These are phyloP conservation scores for Athalia cordata DNA, from an alignment of 2,888 invertebrate species.

Conservation along the genomic window DNA sequence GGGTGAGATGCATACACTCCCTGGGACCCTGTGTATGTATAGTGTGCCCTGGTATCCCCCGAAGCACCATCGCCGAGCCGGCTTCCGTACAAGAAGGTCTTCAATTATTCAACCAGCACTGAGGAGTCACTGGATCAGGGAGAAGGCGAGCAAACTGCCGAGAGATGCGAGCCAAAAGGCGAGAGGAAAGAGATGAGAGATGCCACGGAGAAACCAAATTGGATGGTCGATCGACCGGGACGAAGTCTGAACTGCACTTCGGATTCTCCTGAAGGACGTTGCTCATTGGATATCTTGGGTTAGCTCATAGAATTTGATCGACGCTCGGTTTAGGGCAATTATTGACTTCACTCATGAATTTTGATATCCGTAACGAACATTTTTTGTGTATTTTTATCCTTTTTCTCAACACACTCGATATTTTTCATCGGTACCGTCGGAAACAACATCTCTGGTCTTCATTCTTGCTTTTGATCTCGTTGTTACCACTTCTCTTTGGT, in stretches of 20 bases:
- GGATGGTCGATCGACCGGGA: constrained; percentile 39
- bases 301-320: constrained; percentile 19
- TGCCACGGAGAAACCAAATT: constrained; percentile 24
- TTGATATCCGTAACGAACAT: constrained; percentile 2
- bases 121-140: constrained; percentile 50
- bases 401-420: too few species aligned
- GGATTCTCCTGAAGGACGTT: constrained; percentile 23
- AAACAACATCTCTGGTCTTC: too few species aligned
- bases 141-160: neutral
- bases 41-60: constrained; percentile 28
- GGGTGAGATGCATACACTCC: constrained; percentile 24
- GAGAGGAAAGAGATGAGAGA: neutral
- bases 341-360: neutral
- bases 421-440: too few species aligned
- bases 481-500: too few species aligned
- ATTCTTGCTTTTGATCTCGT: too few species aligned
- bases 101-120: constrained; percentile 59
- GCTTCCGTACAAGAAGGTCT: constrained; percentile 42
- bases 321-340: neutral
- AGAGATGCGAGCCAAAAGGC: neutral
- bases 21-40: constrained; percentile 11
- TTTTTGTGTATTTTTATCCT: too few species aligned
- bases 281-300: neutral
- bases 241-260: constrained; percentile 21
- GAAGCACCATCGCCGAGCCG: constrained; percentile 30